These are phyloP conservation scores for Coremacera marginata DNA, from an alignment of 2,888 invertebrate species.

Conservation along the genomic window DNA sequence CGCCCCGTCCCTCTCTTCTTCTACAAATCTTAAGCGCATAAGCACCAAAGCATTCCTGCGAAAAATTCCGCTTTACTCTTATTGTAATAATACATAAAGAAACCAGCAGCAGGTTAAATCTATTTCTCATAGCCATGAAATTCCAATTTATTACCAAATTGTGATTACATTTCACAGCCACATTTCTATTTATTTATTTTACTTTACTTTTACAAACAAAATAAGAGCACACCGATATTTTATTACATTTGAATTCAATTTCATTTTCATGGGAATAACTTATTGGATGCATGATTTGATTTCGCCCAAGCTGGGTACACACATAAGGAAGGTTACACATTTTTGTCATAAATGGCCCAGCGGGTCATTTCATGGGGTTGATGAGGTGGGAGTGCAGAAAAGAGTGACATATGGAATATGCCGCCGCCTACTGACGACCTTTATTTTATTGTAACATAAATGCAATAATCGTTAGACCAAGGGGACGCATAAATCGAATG, in stretches of 20 bases:
- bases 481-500: constrained; percentile 16
- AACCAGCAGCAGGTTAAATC: constrained; percentile 8
- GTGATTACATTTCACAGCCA: constrained; percentile 54
- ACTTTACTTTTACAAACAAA: too few species aligned
- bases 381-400: constrained; percentile 28
- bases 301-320: constrained; percentile 11
- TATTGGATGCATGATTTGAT: constrained; percentile 41
- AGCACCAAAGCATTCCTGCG: too few species aligned
- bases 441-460: constrained; percentile 7
- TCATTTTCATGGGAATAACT: constrained; percentile 46
- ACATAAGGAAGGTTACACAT: background rate
- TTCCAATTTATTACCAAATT: constrained; percentile 32
- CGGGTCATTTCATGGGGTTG: background rate
- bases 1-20: too few species aligned
- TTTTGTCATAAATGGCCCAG: background rate
- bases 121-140: background rate
- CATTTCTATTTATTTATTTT: constrained; percentile 41
- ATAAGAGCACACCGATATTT: constrained; percentile 33
- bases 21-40: too few species aligned
- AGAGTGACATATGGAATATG: constrained; percentile 51
- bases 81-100: too few species aligned
- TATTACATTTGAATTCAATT: constrained; percentile 57
- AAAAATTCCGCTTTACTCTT: too few species aligned
- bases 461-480: constrained; percentile 7
- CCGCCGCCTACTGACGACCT: constrained; percentile 39